Base-by-base conservation (phyloP, 2,113 vertebrate genomes). In the Ciconia stormi region DNA sequence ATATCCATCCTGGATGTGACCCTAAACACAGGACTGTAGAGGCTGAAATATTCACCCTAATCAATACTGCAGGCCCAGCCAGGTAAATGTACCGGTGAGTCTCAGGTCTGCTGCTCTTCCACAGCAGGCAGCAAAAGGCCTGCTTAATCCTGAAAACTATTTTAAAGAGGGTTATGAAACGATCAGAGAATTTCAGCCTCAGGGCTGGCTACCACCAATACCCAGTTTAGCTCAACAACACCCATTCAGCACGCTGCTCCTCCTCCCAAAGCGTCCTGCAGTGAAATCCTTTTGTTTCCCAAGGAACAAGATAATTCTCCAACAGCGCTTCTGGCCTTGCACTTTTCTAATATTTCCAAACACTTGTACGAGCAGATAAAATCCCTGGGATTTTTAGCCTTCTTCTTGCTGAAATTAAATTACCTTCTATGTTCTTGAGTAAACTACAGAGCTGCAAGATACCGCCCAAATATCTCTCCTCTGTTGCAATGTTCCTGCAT, bases 401-500 rank as follows among this genome's bases (percentile, higher is more conserved):
- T 12, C 61, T 79, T 84, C 70, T 76, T 66, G 30, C 30, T 42
- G 89, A 77, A 95, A 87, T 29, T 56, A 56, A 89, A 87, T 53
- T 83, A 66, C 49, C 25, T 82, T 90, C 77, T 32, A 5, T 1
- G 4, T n/a, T 94, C 83, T 62, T 49, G 49, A 91, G 66, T 62
- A 70, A 79, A 77, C n/a, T 36, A 61, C 18, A 85, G 63, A 91
- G 67, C 70, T 70, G 65, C 77, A 85, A 77, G 94, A 77, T 85
- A 91, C 70, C 3, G 8, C 87, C 56, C 81, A 93, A 95, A 63
- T 46, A 8, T 79, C 70, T 69, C 49, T 73, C 36, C 42, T 65
- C 73, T 73, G 40, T 84, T 86, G 78, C 94, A 95, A 70, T 44
- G 83, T 83, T 95, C 87, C 69, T 84, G 83, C 66, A 38, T 42